These are phyloP conservation scores for Calliphora vicina DNA, from an alignment of 1,140 invertebrate species.

Conservation along the genomic window DNA sequence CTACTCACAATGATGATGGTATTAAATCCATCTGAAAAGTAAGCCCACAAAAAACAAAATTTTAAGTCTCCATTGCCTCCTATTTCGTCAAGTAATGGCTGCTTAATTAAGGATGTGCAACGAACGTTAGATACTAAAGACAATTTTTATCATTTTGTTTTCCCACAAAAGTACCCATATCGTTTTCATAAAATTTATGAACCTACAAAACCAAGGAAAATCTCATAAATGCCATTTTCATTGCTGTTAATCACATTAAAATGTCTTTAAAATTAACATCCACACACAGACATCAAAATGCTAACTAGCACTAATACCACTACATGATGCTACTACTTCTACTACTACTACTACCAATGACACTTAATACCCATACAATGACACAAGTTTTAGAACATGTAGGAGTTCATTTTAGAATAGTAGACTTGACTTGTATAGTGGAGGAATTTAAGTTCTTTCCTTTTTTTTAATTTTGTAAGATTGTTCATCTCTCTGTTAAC, in stretches of 20 bases:
- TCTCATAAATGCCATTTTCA: conserved; percentile 57
- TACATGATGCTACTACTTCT: not conserved
- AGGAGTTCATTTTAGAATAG: too few relatives aligned
- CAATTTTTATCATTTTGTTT: not conserved
- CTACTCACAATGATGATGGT: not conserved
- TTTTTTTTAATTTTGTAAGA: too few relatives aligned
- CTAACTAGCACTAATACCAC: not conserved
- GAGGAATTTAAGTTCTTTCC: not conserved
- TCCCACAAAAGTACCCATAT: not conserved
- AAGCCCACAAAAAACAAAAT: not conserved
- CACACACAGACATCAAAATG: not conserved
- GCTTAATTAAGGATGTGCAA: not conserved
- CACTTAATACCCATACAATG: too few relatives aligned
- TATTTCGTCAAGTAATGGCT: not conserved
- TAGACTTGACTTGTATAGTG: not conserved
- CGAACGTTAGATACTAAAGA: not conserved
- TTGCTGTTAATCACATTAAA: conserved; percentile 60
- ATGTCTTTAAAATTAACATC: conserved; percentile 55
- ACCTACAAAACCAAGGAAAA: not conserved
- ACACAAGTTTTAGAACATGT: too few relatives aligned
- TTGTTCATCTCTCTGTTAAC: not conserved
- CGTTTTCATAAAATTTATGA: not conserved
- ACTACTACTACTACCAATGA: not conserved
- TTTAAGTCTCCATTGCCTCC: not conserved
- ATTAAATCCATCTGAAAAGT: not conserved